A percentile compares a stretch with the other conserved stretches of the same genome.
Conservation (phyloP, 2,888 invertebrate species). For the Dermolepida albohirtum region DNA sequence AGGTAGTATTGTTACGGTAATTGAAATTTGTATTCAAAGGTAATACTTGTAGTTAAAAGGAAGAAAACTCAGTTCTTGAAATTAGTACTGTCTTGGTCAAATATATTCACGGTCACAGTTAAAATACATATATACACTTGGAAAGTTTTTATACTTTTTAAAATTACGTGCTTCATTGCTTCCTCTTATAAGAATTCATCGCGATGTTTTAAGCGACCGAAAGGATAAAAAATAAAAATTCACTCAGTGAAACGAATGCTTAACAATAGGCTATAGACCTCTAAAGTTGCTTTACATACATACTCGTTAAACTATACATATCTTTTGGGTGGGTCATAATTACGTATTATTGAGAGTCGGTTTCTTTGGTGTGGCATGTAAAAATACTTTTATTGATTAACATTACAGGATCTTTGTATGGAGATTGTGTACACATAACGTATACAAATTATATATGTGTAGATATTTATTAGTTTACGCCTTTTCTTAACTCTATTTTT, state of each 20-base stretch:
- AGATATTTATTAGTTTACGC: too few relatives aligned
- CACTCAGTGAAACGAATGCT: slow-evolving; percentile 17
- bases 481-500: not conserved
- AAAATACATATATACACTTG: too few relatives aligned
- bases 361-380: not conserved
- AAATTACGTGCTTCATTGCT: not conserved
- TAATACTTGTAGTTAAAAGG: too few relatives aligned
- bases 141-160: not conserved
- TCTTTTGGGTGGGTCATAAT: slow-evolving; percentile 25
- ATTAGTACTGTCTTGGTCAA: too few relatives aligned
- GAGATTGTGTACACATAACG: not conserved
- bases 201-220: not conserved
- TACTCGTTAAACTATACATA: slow-evolving; percentile 16
- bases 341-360: slow-evolving; percentile 13
- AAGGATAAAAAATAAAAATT: slow-evolving; percentile 10
- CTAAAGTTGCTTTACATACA: slow-evolving; percentile 10
- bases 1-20: too few relatives aligned
- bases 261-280: slow-evolving; percentile 22
- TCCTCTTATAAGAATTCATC: not conserved
- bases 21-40: too few relatives aligned
- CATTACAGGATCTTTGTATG: slow-evolving; percentile 11
- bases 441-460: slow-evolving; percentile 10
- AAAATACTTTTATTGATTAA: slow-evolving; percentile 9
- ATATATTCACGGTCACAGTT: too few relatives aligned
- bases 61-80: too few relatives aligned